Percentiles rank a stretch among this genome's conserved stretches.
Evolutionary conservation across 2,113 vertebrate genomes (phyloP).

Genomic region (Pseudolaguvia tuberculata): DNA sequence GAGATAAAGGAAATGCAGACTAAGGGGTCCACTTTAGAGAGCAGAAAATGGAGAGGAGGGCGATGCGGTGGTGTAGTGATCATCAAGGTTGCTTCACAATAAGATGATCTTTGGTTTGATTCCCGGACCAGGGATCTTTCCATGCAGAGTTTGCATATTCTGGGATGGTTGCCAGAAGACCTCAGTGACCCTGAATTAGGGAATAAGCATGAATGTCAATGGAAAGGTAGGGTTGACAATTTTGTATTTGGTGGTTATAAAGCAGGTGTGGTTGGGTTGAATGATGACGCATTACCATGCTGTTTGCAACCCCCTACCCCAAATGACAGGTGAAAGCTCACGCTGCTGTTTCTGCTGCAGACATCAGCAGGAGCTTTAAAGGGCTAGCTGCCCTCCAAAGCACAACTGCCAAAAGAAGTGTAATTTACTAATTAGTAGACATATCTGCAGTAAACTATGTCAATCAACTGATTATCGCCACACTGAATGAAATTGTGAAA

Average conservation of each 20-base stretch:
- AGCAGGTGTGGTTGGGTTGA: slow-evolving; percentile 13
- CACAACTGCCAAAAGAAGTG: neutral
- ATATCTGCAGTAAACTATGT: neutral
- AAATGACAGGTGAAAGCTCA: slow-evolving; percentile 42
- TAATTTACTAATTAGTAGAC: neutral
- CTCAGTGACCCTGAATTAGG: too few species aligned
- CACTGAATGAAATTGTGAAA: neutral
- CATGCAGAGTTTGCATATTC: too few species aligned
- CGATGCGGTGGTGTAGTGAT: too few species aligned
- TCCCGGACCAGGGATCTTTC: too few species aligned
- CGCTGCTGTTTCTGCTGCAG: slow-evolving; percentile 33
- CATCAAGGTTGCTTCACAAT: too few species aligned
- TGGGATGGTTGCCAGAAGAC: too few species aligned
- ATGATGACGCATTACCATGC: slow-evolving; percentile 43
- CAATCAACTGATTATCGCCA: neutral
- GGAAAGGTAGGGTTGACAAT: too few species aligned
- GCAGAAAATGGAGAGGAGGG: slow-evolving; percentile 19
- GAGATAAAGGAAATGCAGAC: slow-evolving; percentile 10
- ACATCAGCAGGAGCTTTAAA: slow-evolving; percentile 25
- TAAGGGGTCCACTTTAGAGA: neutral
- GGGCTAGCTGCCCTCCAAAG: slow-evolving; percentile 8
- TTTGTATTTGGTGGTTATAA: slow-evolving; percentile 11
- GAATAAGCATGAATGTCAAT: too few species aligned
- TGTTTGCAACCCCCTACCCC: slow-evolving; percentile 36
- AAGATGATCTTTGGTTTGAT: too few species aligned